Evolutionary conservation across 2,113 vertebrate species (phyloP), one percentile per base, ranked within the genome.

Genomic region (Mystacornis crossleyi): DNA sequence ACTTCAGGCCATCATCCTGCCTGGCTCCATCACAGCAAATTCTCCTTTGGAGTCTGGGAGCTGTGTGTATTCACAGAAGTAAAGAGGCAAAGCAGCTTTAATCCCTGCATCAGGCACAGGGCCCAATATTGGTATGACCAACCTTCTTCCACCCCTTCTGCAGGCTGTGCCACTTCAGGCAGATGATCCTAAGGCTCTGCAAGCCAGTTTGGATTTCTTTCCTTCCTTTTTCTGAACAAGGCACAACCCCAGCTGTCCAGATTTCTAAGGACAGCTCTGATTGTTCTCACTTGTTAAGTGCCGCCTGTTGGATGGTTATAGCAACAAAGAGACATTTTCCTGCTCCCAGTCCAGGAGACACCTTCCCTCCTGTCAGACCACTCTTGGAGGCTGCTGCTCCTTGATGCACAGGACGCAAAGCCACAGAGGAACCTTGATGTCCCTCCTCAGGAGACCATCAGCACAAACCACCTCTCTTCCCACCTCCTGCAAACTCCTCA

Each of bases 21-120:
- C 77, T 5, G 24, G 51, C 14, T 67, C 43, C 34, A 11, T 0
- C 19, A 4, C 0, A 0, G 38, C 2, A 6, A 58, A 9, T 10
- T 6, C 55, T 45, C 71, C 54, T 29, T 1, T 10, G 8, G 13
- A 42, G 29, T 25, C 2, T 0, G 7, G 71, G 42, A 81, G 64
- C 50, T 42, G 33, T 1, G 25, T 1, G 25, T 3, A 6, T 50
- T 7, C 14, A 4, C 20, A 15, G 18, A 8, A 50, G 40, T 0
- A 21, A 18, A 28, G 33, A 58, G 74, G 29, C 9, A 31, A 5
- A 17, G 71, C 33, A 57, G 36, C 42, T 65, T 36, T 11, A 34
- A 77, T 1, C 51, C 25, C 71, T 48, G 47, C 70, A 14, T n/a
- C 15, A 70, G 47, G 75, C 66, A 62, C 1, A 0, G 60, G 42